Conservation (phyloP, 2,888 invertebrate genomes). For the Parnassius apollo region DNA sequence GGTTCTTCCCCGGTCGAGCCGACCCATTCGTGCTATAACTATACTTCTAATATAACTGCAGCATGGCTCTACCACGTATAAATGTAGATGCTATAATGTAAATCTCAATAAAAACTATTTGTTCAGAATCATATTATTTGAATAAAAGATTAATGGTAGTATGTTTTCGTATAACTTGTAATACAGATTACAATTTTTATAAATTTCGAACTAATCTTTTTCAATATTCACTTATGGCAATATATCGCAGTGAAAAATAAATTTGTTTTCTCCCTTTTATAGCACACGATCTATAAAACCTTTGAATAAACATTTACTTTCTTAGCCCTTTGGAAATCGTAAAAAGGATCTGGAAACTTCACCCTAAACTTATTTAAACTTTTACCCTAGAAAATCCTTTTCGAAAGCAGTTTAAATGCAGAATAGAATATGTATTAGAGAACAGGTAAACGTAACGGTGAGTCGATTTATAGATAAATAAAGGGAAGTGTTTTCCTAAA, state of each 20-base stretch:
- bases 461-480: slow-evolving; percentile 54
- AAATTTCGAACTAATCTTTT: neutral
- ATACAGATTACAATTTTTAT: no score
- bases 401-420: slow-evolving; percentile 72
- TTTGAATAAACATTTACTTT: slow-evolving; percentile 78
- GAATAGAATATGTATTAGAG: slow-evolving; percentile 74
- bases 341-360: slow-evolving; percentile 74
- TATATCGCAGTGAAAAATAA: slow-evolving; percentile 26
- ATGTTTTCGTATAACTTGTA: no score
- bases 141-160: no score
- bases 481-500: slow-evolving; percentile 40
- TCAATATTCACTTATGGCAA: slow-evolving; percentile 15
- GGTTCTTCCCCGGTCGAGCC: no score
- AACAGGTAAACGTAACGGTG: slow-evolving; percentile 52
- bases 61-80: no score
- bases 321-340: slow-evolving; percentile 76
- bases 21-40: no score
- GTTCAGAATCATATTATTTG: no score
- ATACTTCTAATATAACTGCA: no score
- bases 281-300: slow-evolving; percentile 72
- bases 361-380: slow-evolving; percentile 79
- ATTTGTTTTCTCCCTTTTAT: slow-evolving; percentile 45
- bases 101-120: no score
- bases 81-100: no score
- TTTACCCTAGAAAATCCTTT: slow-evolving; percentile 78